Conservation (phyloP, 2,888 invertebrate species). For the Rhamphomyia laevipes region DNA sequence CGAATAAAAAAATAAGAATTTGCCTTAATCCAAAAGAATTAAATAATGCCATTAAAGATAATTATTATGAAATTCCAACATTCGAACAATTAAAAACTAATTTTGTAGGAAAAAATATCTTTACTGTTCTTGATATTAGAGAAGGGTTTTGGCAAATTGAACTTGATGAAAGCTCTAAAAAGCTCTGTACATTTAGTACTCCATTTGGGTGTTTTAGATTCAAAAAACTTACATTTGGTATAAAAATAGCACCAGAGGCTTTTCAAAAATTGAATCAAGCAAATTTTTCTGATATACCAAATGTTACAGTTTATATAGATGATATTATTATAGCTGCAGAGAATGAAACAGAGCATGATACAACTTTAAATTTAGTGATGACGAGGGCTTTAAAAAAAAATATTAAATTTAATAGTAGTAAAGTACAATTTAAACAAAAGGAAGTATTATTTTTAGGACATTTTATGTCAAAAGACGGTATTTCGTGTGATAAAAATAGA, state of each 20-base stretch:
- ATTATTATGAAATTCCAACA: constrained; percentile 3
- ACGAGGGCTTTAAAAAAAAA: constrained; percentile 2
- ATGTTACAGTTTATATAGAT: constrained; percentile 2
- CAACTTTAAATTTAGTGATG: constrained; percentile 2
- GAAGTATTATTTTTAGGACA: constrained; percentile 12
- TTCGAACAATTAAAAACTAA: constrained; percentile 5
- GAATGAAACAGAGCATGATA: constrained; percentile 5
- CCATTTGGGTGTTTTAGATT: constrained; percentile 3
- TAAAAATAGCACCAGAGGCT: constrained; percentile 1
- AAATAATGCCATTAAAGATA: constrained; percentile 5
- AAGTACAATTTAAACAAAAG: constrained; percentile 6
- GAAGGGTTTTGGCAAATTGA: constrained; percentile 13
- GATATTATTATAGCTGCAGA: constrained; percentile 2
- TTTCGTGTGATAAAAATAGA: constrained; percentile 1
- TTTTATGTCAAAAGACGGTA: constrained; percentile 2
- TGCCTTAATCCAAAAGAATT: constrained; percentile 7
- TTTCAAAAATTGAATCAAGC: not conserved
- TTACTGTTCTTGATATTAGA: constrained; percentile 7
- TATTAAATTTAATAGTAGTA: constrained; percentile 6
- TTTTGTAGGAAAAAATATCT: constrained; percentile 1
- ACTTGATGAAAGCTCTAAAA: constrained; percentile 24
- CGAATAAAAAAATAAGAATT: constrained; percentile 3
- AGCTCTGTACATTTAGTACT: constrained; percentile 19
- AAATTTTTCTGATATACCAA: not conserved
- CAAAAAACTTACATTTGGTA: not conserved